These are phyloP conservation scores for Nothocercus julius DNA, from an alignment of 2,113 vertebrate species.

Conservation along the genomic window DNA sequence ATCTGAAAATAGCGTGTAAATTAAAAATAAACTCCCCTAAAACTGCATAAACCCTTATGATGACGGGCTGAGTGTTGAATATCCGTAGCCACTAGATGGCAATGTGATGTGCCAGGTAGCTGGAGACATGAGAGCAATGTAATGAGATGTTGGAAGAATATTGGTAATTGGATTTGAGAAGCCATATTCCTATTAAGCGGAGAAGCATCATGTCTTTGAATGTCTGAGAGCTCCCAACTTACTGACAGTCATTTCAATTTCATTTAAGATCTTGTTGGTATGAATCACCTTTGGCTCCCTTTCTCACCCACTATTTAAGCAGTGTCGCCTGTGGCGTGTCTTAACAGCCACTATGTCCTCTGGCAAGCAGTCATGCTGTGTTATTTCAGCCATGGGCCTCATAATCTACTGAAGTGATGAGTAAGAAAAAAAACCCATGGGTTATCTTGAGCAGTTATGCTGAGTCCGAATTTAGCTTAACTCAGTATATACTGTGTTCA, in stretches of 20 bases:
- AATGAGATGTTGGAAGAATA: rapidly evolving
- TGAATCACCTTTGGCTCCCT: neutral
- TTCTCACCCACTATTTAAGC: neutral
- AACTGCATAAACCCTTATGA: rapidly evolving
- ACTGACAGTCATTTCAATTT: neutral
- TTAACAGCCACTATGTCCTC: neutral
- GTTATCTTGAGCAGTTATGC: neutral
- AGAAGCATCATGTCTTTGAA: rapidly evolving
- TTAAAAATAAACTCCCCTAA: neutral
- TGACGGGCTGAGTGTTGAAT: neutral
- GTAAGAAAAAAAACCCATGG: neutral
- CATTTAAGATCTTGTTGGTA: neutral
- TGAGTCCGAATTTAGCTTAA: neutral
- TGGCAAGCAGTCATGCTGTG: neutral
- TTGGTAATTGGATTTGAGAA: neutral
- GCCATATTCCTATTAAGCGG: neutral
- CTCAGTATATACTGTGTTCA: neutral
- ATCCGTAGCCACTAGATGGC: neutral
- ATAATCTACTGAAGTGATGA: neutral
- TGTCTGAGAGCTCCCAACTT: neutral
- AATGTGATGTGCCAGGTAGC: neutral
- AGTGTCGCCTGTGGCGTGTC: neutral
- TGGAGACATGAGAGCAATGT: rapidly evolving
- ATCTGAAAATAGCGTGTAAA: neutral
- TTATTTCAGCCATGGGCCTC: neutral